phyloP scores from a whole-genome alignment of 2,888 invertebrate species.

The Amblyjoppa fuscipennis region DNA sequence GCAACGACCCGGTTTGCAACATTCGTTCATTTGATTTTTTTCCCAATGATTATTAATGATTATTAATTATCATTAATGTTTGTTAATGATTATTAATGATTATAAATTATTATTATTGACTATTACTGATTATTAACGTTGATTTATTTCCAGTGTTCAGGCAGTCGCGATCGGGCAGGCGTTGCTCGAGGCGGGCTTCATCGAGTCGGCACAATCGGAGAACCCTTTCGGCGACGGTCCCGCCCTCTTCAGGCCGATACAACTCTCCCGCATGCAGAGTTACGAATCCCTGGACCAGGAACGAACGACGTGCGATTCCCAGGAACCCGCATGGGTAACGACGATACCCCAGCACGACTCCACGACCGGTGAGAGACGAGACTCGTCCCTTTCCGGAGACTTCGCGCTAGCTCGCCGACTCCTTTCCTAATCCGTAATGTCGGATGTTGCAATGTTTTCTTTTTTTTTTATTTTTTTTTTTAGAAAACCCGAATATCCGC shows the following conservation, averaged over 20 bases:
- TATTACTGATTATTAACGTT: no score
- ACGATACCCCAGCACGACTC: constrained; percentile 86
- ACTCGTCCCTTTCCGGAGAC: background rate
- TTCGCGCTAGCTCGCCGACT: no score
- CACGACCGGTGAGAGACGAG: constrained; percentile 81
- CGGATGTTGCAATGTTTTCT: no score
- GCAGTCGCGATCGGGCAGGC: constrained; percentile 93
- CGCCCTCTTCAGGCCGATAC: constrained; percentile 85
- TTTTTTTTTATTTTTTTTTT: no score
- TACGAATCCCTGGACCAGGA: constrained; percentile 81
- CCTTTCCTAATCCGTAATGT: no score
- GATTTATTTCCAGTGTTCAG: constrained; percentile 87
- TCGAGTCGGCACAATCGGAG: constrained; percentile 88
- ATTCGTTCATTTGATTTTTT: constrained; percentile 2
- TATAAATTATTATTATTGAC: no score
- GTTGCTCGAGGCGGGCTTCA: constrained; percentile 91
- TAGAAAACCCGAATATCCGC: no score
- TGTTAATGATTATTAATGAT: no score
- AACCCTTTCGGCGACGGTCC: constrained; percentile 86
- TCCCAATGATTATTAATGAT: no score
- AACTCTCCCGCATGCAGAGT: constrained; percentile 80
- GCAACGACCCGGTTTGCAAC: constrained; percentile 89
- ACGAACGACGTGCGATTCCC: constrained; percentile 85
- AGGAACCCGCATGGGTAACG: constrained; percentile 90
- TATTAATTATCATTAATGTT: no score